phyloP scores from a whole-genome alignment of 2,797 vertebrate genomes.

The Allenopithecus nigroviridis region DNA sequence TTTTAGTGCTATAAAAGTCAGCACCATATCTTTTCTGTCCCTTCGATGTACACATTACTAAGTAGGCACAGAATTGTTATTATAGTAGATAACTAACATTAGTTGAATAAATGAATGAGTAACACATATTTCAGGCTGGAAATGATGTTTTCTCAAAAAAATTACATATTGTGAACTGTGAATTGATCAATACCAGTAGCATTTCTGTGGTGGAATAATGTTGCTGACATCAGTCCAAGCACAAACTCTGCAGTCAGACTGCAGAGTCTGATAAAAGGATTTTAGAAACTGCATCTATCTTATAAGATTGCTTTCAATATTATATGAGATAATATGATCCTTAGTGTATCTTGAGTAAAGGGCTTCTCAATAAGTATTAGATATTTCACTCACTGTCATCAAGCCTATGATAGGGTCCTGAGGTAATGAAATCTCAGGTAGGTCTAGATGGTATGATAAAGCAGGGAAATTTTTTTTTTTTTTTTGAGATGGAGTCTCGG shows the following conservation, averaged over 20 bases:
- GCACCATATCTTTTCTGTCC: background rate
- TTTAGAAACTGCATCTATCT: background rate
- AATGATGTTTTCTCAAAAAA: conserved; percentile 6
- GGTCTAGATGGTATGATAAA: background rate
- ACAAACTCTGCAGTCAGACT: background rate
- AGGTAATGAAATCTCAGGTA: background rate
- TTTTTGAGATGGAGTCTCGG: no score
- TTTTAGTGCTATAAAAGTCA: background rate
- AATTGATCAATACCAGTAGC: background rate
- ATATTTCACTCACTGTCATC: background rate
- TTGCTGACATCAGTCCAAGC: background rate
- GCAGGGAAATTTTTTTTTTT: background rate
- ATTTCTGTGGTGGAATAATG: background rate
- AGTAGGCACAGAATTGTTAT: background rate
- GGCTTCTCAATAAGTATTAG: background rate
- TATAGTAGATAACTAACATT: background rate
- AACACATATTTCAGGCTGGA: background rate
- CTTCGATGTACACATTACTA: background rate
- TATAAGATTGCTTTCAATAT: background rate
- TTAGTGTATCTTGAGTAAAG: background rate
- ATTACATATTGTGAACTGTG: background rate
- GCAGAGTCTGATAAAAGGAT: no score
- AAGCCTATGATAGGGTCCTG: background rate
- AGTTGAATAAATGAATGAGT: background rate
- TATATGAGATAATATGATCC: background rate